Evolutionary conservation across 1,140 invertebrate genomes (phyloP), one percentile per base, ranked within the genome.

Genomic region (Drosophila varians): DNA sequence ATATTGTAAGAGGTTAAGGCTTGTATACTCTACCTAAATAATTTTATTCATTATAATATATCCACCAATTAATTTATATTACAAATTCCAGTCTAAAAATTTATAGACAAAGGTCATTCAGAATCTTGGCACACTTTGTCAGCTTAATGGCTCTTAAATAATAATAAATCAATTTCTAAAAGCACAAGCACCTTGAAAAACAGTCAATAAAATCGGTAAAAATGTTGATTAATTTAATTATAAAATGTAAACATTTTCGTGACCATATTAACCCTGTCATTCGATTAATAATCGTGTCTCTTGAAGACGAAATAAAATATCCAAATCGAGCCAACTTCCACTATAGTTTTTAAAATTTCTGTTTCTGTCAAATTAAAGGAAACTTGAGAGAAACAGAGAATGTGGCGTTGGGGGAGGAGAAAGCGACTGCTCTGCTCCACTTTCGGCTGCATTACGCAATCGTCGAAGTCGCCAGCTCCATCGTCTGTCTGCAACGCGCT

Each of bases 361-460:
- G n/a, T n/a, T 36, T 0, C 60, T 21, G 21, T 11, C 12, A 54
- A 1, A 11, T n/a, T 14, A 2, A 11, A 12, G 31, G 34, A 42
- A 47, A 26, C 7, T 48, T 3, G 19, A 51, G 55, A 77, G 45
- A 62, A 68, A 80, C 74, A 53, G 26, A 71, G 55, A 58, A 57
- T 71, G 46, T 36, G 40, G 34, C 38, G 56, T 62, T 61, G 69
- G 68, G 68, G 69, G 69, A 71, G 69, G 68, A 72, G 69, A 73
- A 73, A 73, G 69, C 26, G 21, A 31, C 54, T 28, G 14, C 52
- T 56, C 48, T 87, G 82, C 80, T 86, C 80, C 80, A 86, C 80
- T 86, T 86, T 86, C 69, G 62, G 74, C 56, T 77, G 68, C 68
- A 69, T 84, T 84, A 84, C 79, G 79, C 79, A 84, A 84, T 66